Evolutionary conservation across 2,888 invertebrate species (phyloP), one percentile per base, ranked within the genome.

Genomic region (Drosophila subsilvestris): DNA sequence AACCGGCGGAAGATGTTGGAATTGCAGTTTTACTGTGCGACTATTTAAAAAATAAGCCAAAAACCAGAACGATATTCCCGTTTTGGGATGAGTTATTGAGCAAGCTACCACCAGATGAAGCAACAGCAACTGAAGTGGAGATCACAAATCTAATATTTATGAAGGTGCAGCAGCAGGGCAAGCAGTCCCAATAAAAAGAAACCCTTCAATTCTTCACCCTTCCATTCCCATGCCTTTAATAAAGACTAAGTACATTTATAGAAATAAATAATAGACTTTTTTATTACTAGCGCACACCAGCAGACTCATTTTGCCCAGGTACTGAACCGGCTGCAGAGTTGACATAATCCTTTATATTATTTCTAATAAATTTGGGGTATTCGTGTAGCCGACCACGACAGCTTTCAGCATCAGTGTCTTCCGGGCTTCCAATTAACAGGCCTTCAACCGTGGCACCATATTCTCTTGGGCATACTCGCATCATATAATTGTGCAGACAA

Each of bases 401-500:
- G 22, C 14, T 6, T 12, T 27, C 54, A 18, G 45, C 10, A 45
- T 10, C 45, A 8, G 20, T 18, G 45, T 22, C 14, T 18, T 20
- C 20, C 22, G 45, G 6, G 20, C 29, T 29, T 29, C 10, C 10
- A 10, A 27, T 7, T 27, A 27, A 45, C 20, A 25, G 44, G 17
- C n/a, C 10, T 14, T 8, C 44, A 43, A 17, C 18, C 55, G 1
- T 9, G 51, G 18, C 14, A 1, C 22, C 42, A 37, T 53, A 37
- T 14, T 14, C 14, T 10, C 12, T 25, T 22, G 25, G 17, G 20
- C 5, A 3, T 47, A 20, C 12, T 3, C 32, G 37, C 37, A 61
- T 47, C 6, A 61, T 1, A 27, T 18, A 61, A 12, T 61, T 54
- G 18, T 53, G 54, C 2, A 61, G 59, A 6, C 17, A 20, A 10